Evolutionary conservation across 2,113 vertebrate genomes (phyloP).

Genomic region (Regulus satrapa): DNA sequence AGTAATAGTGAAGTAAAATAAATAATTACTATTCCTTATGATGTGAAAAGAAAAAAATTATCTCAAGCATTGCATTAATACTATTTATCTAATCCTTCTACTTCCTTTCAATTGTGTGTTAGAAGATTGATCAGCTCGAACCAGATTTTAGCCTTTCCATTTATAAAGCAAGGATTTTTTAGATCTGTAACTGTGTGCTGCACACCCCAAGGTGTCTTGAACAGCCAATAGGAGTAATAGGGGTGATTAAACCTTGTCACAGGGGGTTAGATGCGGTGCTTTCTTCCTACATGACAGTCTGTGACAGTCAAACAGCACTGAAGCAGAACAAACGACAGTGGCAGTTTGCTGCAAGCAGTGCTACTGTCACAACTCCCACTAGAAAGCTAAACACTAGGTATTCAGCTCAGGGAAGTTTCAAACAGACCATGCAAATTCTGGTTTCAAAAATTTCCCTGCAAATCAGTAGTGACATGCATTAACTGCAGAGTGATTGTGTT

Average conservation of each 20-base stretch:
- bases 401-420: conserved; percentile 49
- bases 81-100: neutral
- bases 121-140: neutral
- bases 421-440: conserved; percentile 8
- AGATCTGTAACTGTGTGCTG: neutral
- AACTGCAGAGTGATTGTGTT: neutral
- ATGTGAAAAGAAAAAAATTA: neutral
- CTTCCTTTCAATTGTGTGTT: neutral
- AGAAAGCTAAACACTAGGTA: conserved; percentile 52
- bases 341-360: conserved; percentile 71
- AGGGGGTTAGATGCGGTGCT: conserved; percentile 62
- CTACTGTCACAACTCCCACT: conserved; percentile 66
- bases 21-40: neutral
- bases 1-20: neutral
- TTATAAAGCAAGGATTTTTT: neutral
- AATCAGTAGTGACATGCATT: conserved; percentile 8
- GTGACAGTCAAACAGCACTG: conserved; percentile 75
- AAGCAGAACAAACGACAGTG: conserved; percentile 72
- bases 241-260: conserved; percentile 74
- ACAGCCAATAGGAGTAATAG: conserved; percentile 66
- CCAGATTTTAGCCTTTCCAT: neutral
- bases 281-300: conserved; percentile 70
- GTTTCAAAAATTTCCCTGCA: neutral
- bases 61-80: neutral
- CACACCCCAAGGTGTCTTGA: conserved; percentile 54